Evolutionary conservation across 2,888 invertebrate genomes (phyloP).

Genomic region (Limnephilus rhombicus): DNA sequence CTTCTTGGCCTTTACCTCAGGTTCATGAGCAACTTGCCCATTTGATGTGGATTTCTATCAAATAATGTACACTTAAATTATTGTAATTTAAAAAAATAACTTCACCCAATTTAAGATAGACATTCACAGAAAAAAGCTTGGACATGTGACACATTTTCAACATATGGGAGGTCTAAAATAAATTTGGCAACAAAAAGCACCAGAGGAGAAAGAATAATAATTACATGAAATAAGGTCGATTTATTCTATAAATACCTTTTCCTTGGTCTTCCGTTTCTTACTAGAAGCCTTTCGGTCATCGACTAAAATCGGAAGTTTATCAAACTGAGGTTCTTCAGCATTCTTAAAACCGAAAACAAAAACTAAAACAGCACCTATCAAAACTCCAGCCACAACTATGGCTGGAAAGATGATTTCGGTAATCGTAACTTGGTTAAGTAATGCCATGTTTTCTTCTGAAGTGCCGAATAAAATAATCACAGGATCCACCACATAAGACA

Average conservation of each 20-base stretch:
- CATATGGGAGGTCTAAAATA: constrained; percentile 74
- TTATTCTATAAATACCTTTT: constrained; percentile 79
- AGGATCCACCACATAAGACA: constrained; percentile 67
- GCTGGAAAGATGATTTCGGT: constrained; percentile 78
- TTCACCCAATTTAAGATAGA: neutral
- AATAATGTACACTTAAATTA: constrained; percentile 29
- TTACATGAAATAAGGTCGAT: constrained; percentile 61
- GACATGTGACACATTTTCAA: constrained; percentile 68
- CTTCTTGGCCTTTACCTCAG: constrained; percentile 76
- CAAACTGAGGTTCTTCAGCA: constrained; percentile 88
- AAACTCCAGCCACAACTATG: constrained; percentile 81
- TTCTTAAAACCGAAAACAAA: constrained; percentile 89
- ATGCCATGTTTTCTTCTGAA: constrained; percentile 75
- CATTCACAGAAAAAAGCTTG: constrained; percentile 26
- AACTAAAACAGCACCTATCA: constrained; percentile 85
- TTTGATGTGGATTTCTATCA: constrained; percentile 80
- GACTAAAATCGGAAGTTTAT: constrained; percentile 80
- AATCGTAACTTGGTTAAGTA: constrained; percentile 78
- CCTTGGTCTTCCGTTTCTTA: constrained; percentile 84
- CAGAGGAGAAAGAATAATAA: constrained; percentile 53
- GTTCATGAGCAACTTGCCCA: constrained; percentile 78
- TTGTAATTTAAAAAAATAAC: neutral
- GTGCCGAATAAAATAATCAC: constrained; percentile 66
- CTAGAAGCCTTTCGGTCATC: constrained; percentile 83
- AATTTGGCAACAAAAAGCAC: constrained; percentile 72